Evolutionary conservation across 2,797 vertebrate genomes (phyloP).

Genomic region (Epinephelus malabaricus): DNA sequence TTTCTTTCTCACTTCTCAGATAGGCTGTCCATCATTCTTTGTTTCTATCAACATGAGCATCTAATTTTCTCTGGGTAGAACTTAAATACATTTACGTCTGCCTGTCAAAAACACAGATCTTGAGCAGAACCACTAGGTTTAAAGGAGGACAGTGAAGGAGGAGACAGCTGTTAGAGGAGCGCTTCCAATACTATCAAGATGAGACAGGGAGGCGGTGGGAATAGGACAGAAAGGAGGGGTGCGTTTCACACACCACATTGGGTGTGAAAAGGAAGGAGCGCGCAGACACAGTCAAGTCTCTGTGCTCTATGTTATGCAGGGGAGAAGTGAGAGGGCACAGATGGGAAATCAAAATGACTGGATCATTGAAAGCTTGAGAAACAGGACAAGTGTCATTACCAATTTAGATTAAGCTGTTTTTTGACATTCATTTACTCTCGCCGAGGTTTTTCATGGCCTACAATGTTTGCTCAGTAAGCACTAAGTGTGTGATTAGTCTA

Average conservation of each 20-base stretch:
- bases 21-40: background rate
- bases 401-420: constrained; percentile 76
- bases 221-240: constrained; percentile 64
- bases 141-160: constrained; percentile 64
- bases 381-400: constrained; percentile 79
- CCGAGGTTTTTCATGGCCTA: constrained; percentile 13
- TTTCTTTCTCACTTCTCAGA: background rate
- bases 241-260: constrained; percentile 87
- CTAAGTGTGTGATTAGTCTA: constrained; percentile 29
- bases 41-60: background rate
- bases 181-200: constrained; percentile 78
- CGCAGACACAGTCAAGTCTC: constrained; percentile 70
- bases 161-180: constrained; percentile 81
- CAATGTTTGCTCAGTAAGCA: constrained; percentile 38
- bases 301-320: constrained; percentile 71
- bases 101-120: constrained; percentile 22
- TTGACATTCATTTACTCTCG: constrained; percentile 58
- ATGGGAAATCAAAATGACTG: constrained; percentile 84
- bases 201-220: constrained; percentile 70
- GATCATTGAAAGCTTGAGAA: constrained; percentile 75
- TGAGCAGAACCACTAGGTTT: constrained; percentile 30
- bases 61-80: constrained; percentile 3
- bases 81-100: constrained; percentile 9
- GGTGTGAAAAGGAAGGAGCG: constrained; percentile 83
- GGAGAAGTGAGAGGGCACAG: constrained; percentile 84